Conservation (phyloP, 2,888 invertebrate genomes). For the Prosopocoilus inquinatus region DNA sequence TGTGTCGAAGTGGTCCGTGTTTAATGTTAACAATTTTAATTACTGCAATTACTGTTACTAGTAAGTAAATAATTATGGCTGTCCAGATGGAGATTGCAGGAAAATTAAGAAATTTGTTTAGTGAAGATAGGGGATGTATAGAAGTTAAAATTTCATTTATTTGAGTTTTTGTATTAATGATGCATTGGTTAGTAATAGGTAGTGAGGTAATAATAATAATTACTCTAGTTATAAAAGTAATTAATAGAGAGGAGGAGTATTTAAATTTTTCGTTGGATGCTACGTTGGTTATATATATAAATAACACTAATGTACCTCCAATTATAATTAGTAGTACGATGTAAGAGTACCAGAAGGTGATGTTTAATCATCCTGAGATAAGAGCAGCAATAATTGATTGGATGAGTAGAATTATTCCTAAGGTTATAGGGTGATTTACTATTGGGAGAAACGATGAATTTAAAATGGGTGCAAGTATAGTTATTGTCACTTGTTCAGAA, state of each 20-base stretch:
- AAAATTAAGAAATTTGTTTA: too few species aligned
- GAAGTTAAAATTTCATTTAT: too few species aligned
- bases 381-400: constrained; percentile 55
- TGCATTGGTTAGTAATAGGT: too few species aligned
- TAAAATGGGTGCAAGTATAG: constrained; percentile 40
- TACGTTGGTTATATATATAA: constrained; percentile 64
- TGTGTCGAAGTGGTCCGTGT: too few species aligned
- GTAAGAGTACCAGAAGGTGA: constrained; percentile 61
- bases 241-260: too few species aligned
- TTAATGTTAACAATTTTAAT: too few species aligned
- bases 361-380: constrained; percentile 52
- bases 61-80: too few species aligned
- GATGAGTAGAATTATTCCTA: constrained; percentile 56
- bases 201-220: too few species aligned
- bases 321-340: constrained; percentile 62
- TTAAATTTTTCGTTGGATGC: constrained; percentile 62
- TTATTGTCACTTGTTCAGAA: constrained; percentile 64
- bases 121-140: too few species aligned
- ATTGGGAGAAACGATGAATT: constrained; percentile 49
- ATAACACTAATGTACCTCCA: constrained; percentile 64
- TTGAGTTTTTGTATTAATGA: constrained; percentile 52
- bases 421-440: constrained; percentile 54
- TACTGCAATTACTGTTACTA: too few species aligned
- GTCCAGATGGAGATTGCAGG: too few species aligned
- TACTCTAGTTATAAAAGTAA: too few species aligned